These are phyloP conservation scores for Coryphaenoides rupestris DNA, from an alignment of 2,113 vertebrate species.

Conservation along the genomic window DNA sequence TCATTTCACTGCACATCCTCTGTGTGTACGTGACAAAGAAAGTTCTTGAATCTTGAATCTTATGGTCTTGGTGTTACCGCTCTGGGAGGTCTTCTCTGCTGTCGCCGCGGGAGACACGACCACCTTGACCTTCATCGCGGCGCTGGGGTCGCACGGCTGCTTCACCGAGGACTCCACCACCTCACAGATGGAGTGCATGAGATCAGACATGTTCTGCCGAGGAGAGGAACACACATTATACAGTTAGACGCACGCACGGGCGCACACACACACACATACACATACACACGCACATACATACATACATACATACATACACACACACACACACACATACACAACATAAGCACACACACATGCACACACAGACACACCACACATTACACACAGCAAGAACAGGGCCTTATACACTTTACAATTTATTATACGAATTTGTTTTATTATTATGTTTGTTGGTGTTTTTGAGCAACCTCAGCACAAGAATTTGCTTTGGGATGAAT, in stretches of 20 bases:
- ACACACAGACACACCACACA: neutral
- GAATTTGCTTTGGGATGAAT: too few relatives aligned
- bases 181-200: conserved; percentile 88
- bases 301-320: neutral
- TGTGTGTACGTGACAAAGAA: too few relatives aligned
- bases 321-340: neutral
- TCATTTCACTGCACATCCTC: too few relatives aligned
- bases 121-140: conserved; percentile 84
- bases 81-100: conserved; percentile 44
- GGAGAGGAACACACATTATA: conserved; percentile 1
- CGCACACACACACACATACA: conserved; percentile 5
- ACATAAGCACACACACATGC: conserved; percentile 3
- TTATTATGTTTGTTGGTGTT: too few relatives aligned
- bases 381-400: neutral
- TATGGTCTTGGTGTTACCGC: too few relatives aligned
- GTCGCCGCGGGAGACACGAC: conserved; percentile 78
- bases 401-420: too few relatives aligned
- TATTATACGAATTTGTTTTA: neutral
- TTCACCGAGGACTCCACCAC: conserved; percentile 85
- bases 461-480: too few relatives aligned
- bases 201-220: conserved; percentile 84
- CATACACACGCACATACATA: neutral
- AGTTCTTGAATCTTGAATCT: too few relatives aligned
- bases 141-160: conserved; percentile 73
- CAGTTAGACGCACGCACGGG: neutral